A percentile compares a stretch with the other conserved stretches of the same genome.
Conservation (phyloP, 2,888 invertebrate species). For the Liodrosophila aerea region DNA sequence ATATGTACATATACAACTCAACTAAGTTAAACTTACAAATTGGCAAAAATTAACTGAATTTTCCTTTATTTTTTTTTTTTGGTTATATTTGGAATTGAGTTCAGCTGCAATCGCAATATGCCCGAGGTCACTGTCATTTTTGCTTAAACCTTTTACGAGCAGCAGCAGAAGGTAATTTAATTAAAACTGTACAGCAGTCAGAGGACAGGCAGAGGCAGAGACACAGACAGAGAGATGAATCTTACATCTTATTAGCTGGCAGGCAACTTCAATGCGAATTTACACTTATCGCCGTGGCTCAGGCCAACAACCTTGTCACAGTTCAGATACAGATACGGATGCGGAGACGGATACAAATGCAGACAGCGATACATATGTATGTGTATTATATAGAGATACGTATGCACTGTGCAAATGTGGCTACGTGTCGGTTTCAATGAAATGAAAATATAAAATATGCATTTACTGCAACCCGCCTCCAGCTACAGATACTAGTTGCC, state of each 20-base stretch:
- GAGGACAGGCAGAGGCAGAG: not conserved
- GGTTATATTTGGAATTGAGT: too few species aligned
- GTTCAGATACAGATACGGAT: not conserved
- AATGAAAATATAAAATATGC: conserved; percentile 77
- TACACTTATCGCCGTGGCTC: conserved; percentile 18
- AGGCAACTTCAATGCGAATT: conserved; percentile 29
- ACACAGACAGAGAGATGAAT: not conserved
- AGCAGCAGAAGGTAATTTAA: conserved; percentile 27
- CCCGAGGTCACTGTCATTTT: not conserved
- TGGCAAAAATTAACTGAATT: too few species aligned
- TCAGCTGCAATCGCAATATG: too few species aligned
- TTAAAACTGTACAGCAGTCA: conserved; percentile 50
- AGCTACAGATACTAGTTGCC: conserved; percentile 38
- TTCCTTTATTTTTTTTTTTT: too few species aligned
- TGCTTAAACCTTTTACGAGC: conserved; percentile 6
- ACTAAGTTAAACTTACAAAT: too few species aligned
- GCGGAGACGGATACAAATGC: not conserved
- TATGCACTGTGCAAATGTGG: conserved; percentile 30
- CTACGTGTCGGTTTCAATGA: conserved; percentile 73
- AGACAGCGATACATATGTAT: not conserved
- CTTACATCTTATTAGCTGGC: conserved; percentile 39
- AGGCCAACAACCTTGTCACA: conserved; percentile 43
- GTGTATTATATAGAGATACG: conserved; percentile 5
- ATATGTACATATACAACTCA: too few species aligned
- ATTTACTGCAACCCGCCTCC: conserved; percentile 61